phyloP scores from a whole-genome alignment of 2,113 vertebrate genomes.

The Cryptotis parvus region DNA sequence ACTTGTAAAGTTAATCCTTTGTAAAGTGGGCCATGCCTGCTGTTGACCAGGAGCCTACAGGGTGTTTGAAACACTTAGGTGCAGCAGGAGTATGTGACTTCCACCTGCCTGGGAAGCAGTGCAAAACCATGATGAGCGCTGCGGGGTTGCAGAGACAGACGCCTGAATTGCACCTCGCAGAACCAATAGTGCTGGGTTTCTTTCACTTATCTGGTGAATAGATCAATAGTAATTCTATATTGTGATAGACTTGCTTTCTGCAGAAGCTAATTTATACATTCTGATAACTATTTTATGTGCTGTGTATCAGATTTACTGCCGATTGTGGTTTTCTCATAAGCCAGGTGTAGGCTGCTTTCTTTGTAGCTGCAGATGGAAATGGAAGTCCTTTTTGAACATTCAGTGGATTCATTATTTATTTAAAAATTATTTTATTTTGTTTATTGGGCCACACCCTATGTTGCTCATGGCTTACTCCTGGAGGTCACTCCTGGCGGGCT shows the following conservation, averaged over 20 bases:
- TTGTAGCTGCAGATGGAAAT: constrained; percentile 26
- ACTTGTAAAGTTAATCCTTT: background rate
- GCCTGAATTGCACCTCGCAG: background rate
- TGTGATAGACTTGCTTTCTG: background rate
- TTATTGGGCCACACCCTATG: too few relatives aligned
- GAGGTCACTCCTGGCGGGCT: too few relatives aligned
- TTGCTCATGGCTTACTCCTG: too few relatives aligned
- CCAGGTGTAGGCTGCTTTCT: constrained; percentile 7
- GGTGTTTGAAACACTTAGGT: constrained; percentile 39
- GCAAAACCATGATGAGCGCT: constrained; percentile 5
- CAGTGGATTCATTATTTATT: background rate
- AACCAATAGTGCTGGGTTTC: background rate
- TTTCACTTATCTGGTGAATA: background rate
- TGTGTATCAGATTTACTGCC: background rate
- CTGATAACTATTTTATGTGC: constrained; percentile 9
- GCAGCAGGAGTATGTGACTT: background rate
- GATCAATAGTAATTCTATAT: constrained; percentile 3
- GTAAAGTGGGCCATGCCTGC: background rate
- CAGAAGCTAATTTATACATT: constrained; percentile 46
- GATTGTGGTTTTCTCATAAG: background rate
- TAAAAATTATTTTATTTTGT: too few relatives aligned
- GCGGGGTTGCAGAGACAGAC: constrained; percentile 3
- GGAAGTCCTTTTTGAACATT: constrained; percentile 4
- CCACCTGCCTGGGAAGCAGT: background rate
- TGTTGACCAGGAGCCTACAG: background rate